Conservation (phyloP, 2,113 vertebrate species). For the Eulemur macaco region DNA sequence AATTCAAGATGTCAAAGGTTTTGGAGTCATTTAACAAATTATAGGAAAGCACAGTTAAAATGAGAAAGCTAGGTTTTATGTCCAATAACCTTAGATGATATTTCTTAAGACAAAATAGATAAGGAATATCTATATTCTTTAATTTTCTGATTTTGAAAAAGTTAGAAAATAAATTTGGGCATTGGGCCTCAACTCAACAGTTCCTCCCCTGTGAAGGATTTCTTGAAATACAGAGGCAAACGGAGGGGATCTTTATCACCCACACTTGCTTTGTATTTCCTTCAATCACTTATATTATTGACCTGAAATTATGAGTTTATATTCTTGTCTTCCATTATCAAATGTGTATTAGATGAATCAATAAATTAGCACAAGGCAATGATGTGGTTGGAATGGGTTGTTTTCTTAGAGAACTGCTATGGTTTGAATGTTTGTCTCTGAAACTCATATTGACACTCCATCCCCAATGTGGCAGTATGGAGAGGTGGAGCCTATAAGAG, state of each 20-base stretch:
- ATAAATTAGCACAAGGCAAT: background rate
- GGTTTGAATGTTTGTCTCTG: background rate
- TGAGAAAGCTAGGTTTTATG: background rate
- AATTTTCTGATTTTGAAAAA: background rate
- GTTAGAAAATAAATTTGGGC: slow-evolving; percentile 9
- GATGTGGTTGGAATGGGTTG: background rate
- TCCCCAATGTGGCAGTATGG: background rate
- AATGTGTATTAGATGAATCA: background rate
- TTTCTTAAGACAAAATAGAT: background rate
- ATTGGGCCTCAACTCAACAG: background rate
- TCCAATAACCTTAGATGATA: background rate
- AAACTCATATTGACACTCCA: background rate
- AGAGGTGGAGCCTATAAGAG: background rate
- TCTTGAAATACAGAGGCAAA: background rate
- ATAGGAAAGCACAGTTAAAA: background rate
- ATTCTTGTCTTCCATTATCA: background rate
- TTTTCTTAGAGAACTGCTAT: background rate
- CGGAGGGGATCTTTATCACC: background rate
- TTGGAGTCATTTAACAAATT: background rate
- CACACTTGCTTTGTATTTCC: background rate
- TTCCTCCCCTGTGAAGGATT: background rate
- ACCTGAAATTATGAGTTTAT: background rate
- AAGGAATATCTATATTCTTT: background rate
- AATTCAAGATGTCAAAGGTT: background rate
- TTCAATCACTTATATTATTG: background rate